These are phyloP conservation scores for Agrochola lota DNA, from an alignment of 2,888 invertebrate genomes.

Conservation along the genomic window DNA sequence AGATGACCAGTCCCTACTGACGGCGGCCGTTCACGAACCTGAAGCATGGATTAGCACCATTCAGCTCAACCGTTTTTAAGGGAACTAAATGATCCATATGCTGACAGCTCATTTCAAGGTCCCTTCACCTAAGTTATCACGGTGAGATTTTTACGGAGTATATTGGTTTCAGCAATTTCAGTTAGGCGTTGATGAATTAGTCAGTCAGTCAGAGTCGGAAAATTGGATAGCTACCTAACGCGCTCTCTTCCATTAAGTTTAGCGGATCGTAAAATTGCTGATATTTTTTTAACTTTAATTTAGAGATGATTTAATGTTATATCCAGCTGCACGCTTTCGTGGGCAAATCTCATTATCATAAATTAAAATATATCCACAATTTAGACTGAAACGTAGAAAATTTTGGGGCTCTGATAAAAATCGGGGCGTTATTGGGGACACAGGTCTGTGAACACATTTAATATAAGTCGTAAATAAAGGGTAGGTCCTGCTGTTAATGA, in stretches of 20 bases:
- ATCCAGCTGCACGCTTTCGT: slow-evolving; percentile 11
- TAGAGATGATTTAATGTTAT: slow-evolving; percentile 25
- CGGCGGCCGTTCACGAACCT: too few relatives aligned
- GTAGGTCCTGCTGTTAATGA: slow-evolving; percentile 23
- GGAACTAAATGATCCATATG: too few relatives aligned
- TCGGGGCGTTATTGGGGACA: slow-evolving; percentile 18
- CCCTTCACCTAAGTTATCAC: too few relatives aligned
- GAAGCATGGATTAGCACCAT: too few relatives aligned
- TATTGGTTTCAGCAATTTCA: not conserved
- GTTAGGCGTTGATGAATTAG: slow-evolving; percentile 6
- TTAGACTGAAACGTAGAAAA: slow-evolving; percentile 14
- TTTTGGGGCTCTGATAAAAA: slow-evolving; percentile 34
- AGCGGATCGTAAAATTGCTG: not conserved
- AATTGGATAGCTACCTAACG: not conserved
- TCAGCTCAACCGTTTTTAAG: too few relatives aligned
- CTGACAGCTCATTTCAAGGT: not conserved
- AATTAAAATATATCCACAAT: slow-evolving; percentile 39
- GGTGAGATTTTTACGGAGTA: too few relatives aligned
- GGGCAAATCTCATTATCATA: slow-evolving; percentile 31
- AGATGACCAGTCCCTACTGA: too few relatives aligned
- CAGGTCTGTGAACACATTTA: slow-evolving; percentile 26
- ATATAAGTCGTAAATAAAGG: slow-evolving; percentile 20
- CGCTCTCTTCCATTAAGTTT: not conserved
- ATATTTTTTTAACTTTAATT: slow-evolving; percentile 14
- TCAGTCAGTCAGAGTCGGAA: not conserved